Conservation (phyloP, 2,797 vertebrate species). For the Myotis planiceps region DNA sequence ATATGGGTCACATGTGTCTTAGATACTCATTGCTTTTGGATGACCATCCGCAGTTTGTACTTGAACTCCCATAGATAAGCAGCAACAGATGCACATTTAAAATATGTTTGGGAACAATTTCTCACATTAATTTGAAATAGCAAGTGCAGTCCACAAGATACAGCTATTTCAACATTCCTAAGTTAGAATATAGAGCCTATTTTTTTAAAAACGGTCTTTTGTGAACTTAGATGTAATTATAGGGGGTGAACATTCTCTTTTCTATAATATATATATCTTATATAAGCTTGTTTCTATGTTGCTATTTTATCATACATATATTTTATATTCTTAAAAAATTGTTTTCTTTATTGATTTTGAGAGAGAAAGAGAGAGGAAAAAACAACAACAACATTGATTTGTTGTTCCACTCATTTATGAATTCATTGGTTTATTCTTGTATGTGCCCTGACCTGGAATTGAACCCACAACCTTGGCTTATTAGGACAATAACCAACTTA, state of each 20-base stretch:
- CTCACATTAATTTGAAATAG: slow-evolving; percentile 52
- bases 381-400: neutral
- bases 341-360: neutral
- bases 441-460: neutral
- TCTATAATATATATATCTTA: neutral
- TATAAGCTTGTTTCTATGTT: neutral
- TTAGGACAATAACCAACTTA: neutral
- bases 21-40: slow-evolving; percentile 17
- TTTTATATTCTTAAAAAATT: neutral
- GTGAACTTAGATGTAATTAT: neutral
- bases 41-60: neutral
- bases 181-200: neutral
- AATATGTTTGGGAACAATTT: slow-evolving; percentile 21
- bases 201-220: neutral
- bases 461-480: neutral
- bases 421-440: neutral
- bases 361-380: neutral
- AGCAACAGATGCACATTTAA: slow-evolving; percentile 20
- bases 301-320: neutral
- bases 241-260: neutral
- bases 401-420: neutral
- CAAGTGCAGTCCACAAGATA: neutral
- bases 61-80: slow-evolving; percentile 31
- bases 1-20: neutral
- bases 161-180: neutral